Evolutionary conservation across 1,140 invertebrate species (phyloP), one percentile per base, ranked within the genome.

Genomic region (Camponotus vicinus): DNA sequence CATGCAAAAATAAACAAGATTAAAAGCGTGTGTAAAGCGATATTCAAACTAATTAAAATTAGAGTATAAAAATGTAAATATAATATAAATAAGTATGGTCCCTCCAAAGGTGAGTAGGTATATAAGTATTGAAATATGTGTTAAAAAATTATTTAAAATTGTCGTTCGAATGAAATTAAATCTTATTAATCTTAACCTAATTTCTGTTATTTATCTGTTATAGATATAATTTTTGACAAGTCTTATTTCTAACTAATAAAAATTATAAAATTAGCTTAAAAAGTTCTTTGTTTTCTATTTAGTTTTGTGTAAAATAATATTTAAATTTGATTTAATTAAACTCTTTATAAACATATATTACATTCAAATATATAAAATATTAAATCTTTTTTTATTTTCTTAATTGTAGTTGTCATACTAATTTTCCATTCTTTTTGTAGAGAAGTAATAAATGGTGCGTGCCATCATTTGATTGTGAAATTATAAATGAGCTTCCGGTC

Each of bases 401-500:
- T 27, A 37, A 78, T n/a, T 5, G 8, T 32, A n/a, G 1, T 49
- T 4, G 11, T 87, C 9, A 27, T 52, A 3, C 61, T 63, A 37
- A 9, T 18, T 49, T 3, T 66, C 6, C 76, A 32, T 66, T 45
- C 49, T 34, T 32, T 42, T 63, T 15, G 42, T n/a, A 88, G 80
- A 84, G 64, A 57, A 90, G 76, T n/a, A 90, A 13, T 40, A 69
- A 37, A 3, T 91, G 90, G 90, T 59, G 88, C 1, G 42, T 87
- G 15, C 59, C 90, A 18, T 86, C 89, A 4, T 90, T 90, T 61
- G 90, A 86, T 11, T 64, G 9, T 55, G 79, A 63, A 3, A 34
- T n/a, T 49, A 40, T 5, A 73, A 69, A 8, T 15, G 13, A 84
- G 0, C 34, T 63, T 11, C 0, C 3, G 1, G 18, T 3, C 0